Base-by-base conservation (phyloP, 1,140 invertebrate genomes). In the Neelides sp. region DNA sequence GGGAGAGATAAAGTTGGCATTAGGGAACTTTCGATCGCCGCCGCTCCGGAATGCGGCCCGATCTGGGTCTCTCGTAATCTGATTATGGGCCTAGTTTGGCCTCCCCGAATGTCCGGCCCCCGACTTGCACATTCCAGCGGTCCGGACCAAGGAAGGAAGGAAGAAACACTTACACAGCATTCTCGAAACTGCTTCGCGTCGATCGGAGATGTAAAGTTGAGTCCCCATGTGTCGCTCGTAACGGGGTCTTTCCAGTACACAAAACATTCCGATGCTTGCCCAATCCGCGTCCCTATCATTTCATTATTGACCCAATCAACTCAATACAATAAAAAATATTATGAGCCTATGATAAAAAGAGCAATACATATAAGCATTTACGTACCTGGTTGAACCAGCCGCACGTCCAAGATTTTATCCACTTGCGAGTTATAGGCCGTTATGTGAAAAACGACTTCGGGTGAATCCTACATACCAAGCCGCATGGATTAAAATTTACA, bases 371-470 rank as follows among this genome's bases (percentile, higher is more conserved):
- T 32, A 32, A 5, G n/a, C 28, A 32, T 32, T 32, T 32, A 13
- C 71, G 73, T 74, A 95, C 91, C 91, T 71, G 92, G 92, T 69
- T 97, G 92, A 40, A 90, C 79, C 64, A 97, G 82, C 75, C 88
- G 82, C 47, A 95, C 89, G 66, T 97, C 92, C 58, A 96, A 79
- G 62, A 97, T 95, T 74, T 96, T 96, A 68, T 96, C 91, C 60
- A 96, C 91, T 69, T 95, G 90, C 64, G 89, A 90, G 73, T 96
- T 96, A 74, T 96, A 96, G 52, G 93, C 93, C 55, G 90, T 96
- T 68, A 97, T 90, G 73, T 95, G 92, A 73, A 94, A 96, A 62
- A 94, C 82, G 68, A 89, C 93, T 72, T 91, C 87, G 15, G 91
- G 90, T 39, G 85, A 86, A 70, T 94, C 89, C 58, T 65, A 57